phyloP scores from a whole-genome alignment of 1,140 invertebrate genomes.

The Aphelenchoides fujianensis region DNA sequence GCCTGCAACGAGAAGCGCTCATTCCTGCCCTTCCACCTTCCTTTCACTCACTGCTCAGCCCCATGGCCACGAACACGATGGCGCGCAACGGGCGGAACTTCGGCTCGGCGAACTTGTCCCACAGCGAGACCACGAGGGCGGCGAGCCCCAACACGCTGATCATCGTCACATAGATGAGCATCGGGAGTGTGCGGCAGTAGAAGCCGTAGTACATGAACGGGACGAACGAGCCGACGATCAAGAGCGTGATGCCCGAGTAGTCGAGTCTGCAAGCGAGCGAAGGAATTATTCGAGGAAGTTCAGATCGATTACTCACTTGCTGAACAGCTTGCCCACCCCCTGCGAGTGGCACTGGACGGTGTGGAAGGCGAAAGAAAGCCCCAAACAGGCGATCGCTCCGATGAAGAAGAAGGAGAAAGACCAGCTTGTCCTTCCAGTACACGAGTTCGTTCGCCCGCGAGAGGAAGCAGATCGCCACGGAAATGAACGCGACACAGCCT shows the following conservation, averaged over 20 bases:
- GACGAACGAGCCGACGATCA: constrained; percentile 98
- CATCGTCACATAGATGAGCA: constrained; percentile 65
- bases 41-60: constrained; percentile 49
- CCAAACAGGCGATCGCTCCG: constrained; percentile 69
- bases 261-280: constrained; percentile 70
- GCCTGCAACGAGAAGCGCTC: constrained; percentile 26
- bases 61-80: constrained; percentile 63
- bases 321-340: constrained; percentile 87
- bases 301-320: constrained; percentile 68
- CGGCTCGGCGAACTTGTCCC: constrained; percentile 94
- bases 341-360: constrained; percentile 97
- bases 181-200: constrained; percentile 74
- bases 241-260: constrained; percentile 94
- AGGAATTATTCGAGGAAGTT: background rate
- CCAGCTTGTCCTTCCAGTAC: constrained; percentile 44
- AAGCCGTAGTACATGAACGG: constrained; percentile 99
- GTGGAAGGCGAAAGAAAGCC: constrained; percentile 94
- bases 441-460: constrained; percentile 69
- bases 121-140: constrained; percentile 91
- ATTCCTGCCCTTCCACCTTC: too few species aligned
- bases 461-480: constrained; percentile 79
- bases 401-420: constrained; percentile 64
- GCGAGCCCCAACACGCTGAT: constrained; percentile 85
- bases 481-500: constrained; percentile 74
- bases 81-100: constrained; percentile 82